These are phyloP conservation scores for Xestia rhomboidea DNA, from an alignment of 2,888 invertebrate genomes.

Conservation along the genomic window DNA sequence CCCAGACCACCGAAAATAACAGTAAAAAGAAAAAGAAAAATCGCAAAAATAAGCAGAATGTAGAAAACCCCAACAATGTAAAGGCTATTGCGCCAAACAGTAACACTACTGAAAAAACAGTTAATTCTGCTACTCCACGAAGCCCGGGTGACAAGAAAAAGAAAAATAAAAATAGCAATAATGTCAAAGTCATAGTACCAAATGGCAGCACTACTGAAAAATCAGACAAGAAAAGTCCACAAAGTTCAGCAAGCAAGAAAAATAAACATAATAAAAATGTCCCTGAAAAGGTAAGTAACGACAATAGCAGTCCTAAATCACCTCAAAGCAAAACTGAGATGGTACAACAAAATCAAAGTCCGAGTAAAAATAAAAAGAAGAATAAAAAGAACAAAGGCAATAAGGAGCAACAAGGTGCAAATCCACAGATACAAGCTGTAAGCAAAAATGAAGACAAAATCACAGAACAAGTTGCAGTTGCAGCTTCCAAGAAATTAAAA, in stretches of 20 bases:
- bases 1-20: constrained; percentile 19
- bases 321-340: constrained; percentile 43
- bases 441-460: constrained; percentile 74
- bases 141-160: constrained; percentile 62
- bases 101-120: constrained; percentile 39
- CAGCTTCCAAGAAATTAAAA: constrained; percentile 81
- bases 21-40: constrained; percentile 71
- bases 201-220: constrained; percentile 38
- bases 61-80: constrained; percentile 32
- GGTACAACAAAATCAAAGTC: constrained; percentile 56
- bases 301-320: constrained; percentile 40
- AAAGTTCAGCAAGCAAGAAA: constrained; percentile 59
- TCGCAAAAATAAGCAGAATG: constrained; percentile 70
- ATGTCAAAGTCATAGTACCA: constrained; percentile 15
- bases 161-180: constrained; percentile 54
- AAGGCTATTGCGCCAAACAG: constrained; percentile 23
- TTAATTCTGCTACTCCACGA: constrained; percentile 38
- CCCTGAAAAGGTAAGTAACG: constrained; percentile 55
- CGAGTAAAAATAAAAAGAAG: constrained; percentile 73
- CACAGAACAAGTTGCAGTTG: constrained; percentile 76
- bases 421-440: constrained; percentile 33
- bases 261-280: constrained; percentile 55
- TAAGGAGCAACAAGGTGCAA: constrained; percentile 37
- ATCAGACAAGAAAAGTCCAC: constrained; percentile 30
- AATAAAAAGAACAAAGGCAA: constrained; percentile 68